Conservation (phyloP, 2,888 invertebrate genomes). For the Patella pellucida region DNA sequence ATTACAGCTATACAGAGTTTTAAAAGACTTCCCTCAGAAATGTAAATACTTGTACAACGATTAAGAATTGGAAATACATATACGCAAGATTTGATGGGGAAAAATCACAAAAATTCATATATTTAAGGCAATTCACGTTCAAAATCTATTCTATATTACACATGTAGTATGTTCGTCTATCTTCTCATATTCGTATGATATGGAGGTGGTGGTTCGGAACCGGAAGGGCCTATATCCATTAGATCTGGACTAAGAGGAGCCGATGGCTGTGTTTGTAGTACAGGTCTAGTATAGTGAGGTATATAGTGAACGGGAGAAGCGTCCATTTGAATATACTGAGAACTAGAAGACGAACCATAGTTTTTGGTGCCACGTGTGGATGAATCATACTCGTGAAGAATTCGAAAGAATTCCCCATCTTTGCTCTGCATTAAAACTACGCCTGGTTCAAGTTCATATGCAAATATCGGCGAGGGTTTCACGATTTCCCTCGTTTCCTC, state of each 20-base stretch:
- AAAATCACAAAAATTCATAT: too few species aligned
- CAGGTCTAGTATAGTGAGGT: conserved; percentile 16
- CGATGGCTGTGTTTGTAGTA: conserved; percentile 18
- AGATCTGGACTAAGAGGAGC: conserved; percentile 19
- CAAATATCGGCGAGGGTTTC: conserved; percentile 29
- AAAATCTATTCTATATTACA: not conserved
- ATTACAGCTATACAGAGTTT: too few species aligned
- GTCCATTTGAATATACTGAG: not conserved
- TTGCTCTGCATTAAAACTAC: conserved; percentile 36
- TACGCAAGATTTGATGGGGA: too few species aligned
- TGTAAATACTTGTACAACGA: too few species aligned
- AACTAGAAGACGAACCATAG: conserved; percentile 14
- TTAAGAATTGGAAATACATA: too few species aligned
- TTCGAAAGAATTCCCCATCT: conserved; percentile 38
- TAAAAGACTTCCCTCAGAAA: too few species aligned
- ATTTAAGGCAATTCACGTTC: too few species aligned
- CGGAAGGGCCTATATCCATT: not conserved
- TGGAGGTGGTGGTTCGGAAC: not conserved
- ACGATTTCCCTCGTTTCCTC: not conserved
- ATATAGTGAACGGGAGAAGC: conserved; percentile 27
- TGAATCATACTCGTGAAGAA: conserved; percentile 36
- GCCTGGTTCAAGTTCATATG: conserved; percentile 39
- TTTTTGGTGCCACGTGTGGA: conserved; percentile 14
- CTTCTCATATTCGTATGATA: not conserved
- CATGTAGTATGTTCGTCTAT: not conserved